These are phyloP conservation scores for Chascanopsetta lugubris DNA, from an alignment of 2,113 vertebrate species.

Conservation along the genomic window DNA sequence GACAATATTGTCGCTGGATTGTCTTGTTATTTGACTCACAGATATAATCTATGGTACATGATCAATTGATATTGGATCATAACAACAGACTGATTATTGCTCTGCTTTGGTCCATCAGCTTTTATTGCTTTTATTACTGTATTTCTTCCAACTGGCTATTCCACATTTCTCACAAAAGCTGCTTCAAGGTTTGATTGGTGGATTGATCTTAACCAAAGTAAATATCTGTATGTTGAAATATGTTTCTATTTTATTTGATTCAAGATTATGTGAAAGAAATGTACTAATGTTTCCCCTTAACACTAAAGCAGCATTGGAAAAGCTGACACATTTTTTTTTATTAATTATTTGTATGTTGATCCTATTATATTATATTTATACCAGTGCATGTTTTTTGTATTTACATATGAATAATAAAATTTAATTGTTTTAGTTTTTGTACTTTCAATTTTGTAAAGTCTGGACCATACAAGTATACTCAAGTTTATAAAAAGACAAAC, in stretches of 20 bases:
- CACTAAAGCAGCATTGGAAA: background rate
- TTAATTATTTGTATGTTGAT: conserved; percentile 17
- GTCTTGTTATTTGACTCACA: conserved; percentile 1
- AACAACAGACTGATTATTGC: conserved; percentile 12
- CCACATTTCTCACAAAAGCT: conserved; percentile 37
- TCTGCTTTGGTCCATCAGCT: conserved; percentile 41
- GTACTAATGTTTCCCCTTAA: background rate
- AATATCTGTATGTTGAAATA: conserved; percentile 25
- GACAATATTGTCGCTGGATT: no score
- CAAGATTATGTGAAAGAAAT: no score
- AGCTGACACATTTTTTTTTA: background rate
- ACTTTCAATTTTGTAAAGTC: background rate
- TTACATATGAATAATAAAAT: conserved; percentile 61
- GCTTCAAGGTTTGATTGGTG: no score
- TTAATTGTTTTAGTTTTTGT: conserved; percentile 42
- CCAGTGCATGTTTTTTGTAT: conserved; percentile 69
- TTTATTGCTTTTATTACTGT: conserved; percentile 27
- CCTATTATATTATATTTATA: conserved; percentile 64
- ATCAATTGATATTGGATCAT: conserved; percentile 5
- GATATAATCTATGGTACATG: conserved; percentile 53
- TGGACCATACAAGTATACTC: no score
- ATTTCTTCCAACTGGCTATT: conserved; percentile 15
- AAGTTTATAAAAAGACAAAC: no score
- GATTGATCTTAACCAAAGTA: conserved; percentile 65
- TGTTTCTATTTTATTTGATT: no score